Evolutionary conservation across 1,140 invertebrate genomes (phyloP).

Genomic region (Cyclargus thomasi): DNA sequence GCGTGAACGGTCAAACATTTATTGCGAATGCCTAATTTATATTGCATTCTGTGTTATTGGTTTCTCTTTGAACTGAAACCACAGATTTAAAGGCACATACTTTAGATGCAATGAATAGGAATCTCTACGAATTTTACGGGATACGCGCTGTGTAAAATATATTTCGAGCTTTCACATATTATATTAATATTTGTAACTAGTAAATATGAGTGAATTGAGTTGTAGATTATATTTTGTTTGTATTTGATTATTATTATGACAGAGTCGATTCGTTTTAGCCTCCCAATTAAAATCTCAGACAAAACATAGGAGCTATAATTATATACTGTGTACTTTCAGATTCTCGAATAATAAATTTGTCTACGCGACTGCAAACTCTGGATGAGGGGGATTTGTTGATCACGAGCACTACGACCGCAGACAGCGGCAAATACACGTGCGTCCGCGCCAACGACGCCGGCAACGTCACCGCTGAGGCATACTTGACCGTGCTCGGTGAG

Average conservation of each 20-base stretch:
- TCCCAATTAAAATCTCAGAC: too few species aligned
- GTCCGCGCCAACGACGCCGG: conserved; percentile 92
- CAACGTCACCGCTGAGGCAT: conserved; percentile 86
- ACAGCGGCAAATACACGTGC: conserved; percentile 93
- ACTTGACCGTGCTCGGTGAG: conserved; percentile 88
- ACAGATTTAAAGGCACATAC: neutral
- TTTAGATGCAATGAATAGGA: conserved; percentile 18
- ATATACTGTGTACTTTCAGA: conserved; percentile 35
- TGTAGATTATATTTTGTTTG: too few species aligned
- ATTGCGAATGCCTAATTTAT: neutral
- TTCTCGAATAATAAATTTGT: conserved; percentile 65
- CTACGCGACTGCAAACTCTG: conserved; percentile 86
- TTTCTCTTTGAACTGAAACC: neutral
- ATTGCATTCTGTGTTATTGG: neutral
- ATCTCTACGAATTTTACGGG: neutral
- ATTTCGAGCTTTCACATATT: too few species aligned
- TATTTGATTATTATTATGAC: too few species aligned
- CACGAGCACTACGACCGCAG: conserved; percentile 86
- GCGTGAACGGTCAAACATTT: neutral
- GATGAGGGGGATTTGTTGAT: conserved; percentile 91
- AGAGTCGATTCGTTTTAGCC: too few species aligned
- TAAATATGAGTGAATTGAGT: too few species aligned
- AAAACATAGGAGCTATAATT: too few species aligned
- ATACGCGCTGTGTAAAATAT: neutral
- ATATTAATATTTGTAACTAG: too few species aligned